These are phyloP conservation scores for Oppia nitens DNA, from an alignment of 1,140 invertebrate genomes.

Conservation along the genomic window DNA sequence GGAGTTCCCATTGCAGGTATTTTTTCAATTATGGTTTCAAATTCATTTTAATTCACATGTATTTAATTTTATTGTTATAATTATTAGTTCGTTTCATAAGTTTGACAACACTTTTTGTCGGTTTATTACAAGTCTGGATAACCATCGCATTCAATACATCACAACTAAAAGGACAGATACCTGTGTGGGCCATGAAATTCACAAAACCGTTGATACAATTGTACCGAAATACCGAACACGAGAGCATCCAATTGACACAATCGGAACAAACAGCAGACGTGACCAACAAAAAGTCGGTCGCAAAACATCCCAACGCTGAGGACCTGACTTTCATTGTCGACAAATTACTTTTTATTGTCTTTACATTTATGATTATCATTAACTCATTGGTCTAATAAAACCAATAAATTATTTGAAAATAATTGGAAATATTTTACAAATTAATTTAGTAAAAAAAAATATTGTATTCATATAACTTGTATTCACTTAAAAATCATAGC, in stretches of 20 bases:
- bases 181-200: background rate
- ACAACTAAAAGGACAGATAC: background rate
- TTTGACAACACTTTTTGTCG: background rate
- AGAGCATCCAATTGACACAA: background rate
- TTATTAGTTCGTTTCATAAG: background rate
- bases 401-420: too few relatives aligned
- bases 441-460: too few relatives aligned
- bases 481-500: too few relatives aligned
- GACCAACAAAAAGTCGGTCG: background rate
- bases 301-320: background rate
- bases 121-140: background rate
- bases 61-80: too few relatives aligned
- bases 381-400: too few relatives aligned
- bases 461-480: too few relatives aligned
- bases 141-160: background rate
- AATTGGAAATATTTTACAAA: too few relatives aligned
- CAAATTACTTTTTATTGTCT: background rate
- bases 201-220: background rate
- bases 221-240: background rate
- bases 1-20: too few relatives aligned
- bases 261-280: background rate
- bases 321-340: background rate
- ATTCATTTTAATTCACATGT: too few relatives aligned
- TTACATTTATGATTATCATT: conserved; percentile 59
- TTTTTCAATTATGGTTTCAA: too few relatives aligned